A percentile compares a stretch with the other conserved stretches of the same genome.
Conservation (phyloP, 2,113 vertebrate species). For the Nanorana parkeri region DNA sequence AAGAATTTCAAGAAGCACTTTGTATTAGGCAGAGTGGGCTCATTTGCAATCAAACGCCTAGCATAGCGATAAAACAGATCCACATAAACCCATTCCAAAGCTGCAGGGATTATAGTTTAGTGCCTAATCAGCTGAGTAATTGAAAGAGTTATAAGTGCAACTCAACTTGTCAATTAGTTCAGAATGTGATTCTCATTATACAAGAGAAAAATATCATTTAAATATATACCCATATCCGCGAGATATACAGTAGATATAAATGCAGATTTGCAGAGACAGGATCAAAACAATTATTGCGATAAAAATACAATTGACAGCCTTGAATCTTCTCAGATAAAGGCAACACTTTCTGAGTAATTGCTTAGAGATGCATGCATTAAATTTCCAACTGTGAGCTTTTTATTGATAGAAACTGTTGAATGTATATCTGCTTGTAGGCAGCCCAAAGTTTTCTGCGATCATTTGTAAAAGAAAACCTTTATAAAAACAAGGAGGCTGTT, state of each 20-base stretch:
- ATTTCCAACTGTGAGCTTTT: too few relatives aligned
- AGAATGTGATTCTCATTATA: conserved; percentile 35
- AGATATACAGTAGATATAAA: conserved; percentile 24
- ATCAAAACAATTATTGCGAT: not conserved
- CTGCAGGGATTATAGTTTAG: conserved; percentile 51
- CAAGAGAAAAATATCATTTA: conserved; percentile 24
- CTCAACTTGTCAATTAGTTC: conserved; percentile 48
- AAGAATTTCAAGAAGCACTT: conserved; percentile 27
- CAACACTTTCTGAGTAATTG: too few relatives aligned
- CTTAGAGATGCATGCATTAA: too few relatives aligned
- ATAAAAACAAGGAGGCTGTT: too few relatives aligned
- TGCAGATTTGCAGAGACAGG: not conserved
- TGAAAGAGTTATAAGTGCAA: conserved; percentile 42
- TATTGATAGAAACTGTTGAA: too few relatives aligned
- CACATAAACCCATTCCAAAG: conserved; percentile 22
- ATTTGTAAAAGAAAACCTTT: too few relatives aligned
- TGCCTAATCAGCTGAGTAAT: conserved; percentile 54
- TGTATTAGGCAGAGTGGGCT: conserved; percentile 43
- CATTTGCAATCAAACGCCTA: conserved; percentile 41
- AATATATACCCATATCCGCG: conserved; percentile 27
- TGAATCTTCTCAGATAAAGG: too few relatives aligned
- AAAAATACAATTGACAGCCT: not conserved
- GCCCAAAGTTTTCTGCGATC: too few relatives aligned
- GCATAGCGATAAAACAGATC: conserved; percentile 39
- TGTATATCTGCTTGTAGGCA: too few relatives aligned